Evolutionary conservation across 2,113 vertebrate genomes (phyloP), one percentile per base, ranked within the genome.

Genomic region (Daubentonia madagascariensis): DNA sequence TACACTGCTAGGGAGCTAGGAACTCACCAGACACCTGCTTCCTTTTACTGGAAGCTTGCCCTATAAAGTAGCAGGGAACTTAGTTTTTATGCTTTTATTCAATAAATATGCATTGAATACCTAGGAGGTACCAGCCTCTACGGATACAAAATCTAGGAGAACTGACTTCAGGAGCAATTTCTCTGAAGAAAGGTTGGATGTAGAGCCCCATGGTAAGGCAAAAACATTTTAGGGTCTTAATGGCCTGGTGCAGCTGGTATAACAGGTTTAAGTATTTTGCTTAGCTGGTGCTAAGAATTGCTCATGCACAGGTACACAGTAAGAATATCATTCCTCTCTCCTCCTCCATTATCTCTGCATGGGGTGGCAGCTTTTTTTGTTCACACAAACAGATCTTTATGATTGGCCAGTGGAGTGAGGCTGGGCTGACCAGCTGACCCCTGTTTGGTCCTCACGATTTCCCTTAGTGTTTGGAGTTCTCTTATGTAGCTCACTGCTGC

Each of bases 41-140:
- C 30, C 18, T 94, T 8, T 87, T 87, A 85, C 28, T 94, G 37
- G 54, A 89, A 65, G 23, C 2, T 80, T 85, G 8, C 13, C 23
- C 61, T 73, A 35, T 37, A 43, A 88, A 96, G 59, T 67, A 28
- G 17, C 68, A 45, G 37, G 32, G 12, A 85, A 85, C 37, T 73
- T 91, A 81, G 48, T 75, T 96, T 95, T 92, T 8, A 57, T 70
- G 68, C 43, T 81, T 92, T 84, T n/a, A 68, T 48, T 89, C 40
- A 89, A 23, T 73, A 85, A 70, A 50, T 85, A 61, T 45, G 13
- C 68, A 80, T 32, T 85, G 32, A 94, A 72, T 81, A 54, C n/a
- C 22, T 54, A 75, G 8, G 22, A 73, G 35, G 40, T 16, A 35
- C 17, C 32, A 76, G 48, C 8, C 40, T 92, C 30, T 45, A 81